A percentile compares a stretch with the other conserved stretches of the same genome.
phyloP scores from a whole-genome alignment of 1,140 invertebrate genomes.

The Pseudomyrmex gracilis region DNA sequence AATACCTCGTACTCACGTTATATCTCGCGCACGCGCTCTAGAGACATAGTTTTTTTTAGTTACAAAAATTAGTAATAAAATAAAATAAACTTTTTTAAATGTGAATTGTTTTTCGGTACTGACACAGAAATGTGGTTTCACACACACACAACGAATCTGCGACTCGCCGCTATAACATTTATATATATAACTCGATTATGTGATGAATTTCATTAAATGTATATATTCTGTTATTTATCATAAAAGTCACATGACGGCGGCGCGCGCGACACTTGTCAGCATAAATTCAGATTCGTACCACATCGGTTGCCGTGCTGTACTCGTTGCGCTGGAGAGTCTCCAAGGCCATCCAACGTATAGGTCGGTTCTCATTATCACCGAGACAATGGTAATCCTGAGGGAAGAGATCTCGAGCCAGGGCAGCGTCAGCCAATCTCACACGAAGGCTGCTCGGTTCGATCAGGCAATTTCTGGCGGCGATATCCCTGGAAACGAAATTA shows the following conservation, averaged over 20 bases:
- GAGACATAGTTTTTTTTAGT: no score
- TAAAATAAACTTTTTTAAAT: no score
- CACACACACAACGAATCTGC: no score
- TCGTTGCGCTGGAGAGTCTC: slow-evolving; percentile 93
- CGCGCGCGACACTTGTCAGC: neutral
- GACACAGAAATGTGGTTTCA: no score
- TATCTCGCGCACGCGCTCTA: no score
- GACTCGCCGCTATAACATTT: no score
- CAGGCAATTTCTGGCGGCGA: slow-evolving; percentile 96
- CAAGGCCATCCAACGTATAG: slow-evolving; percentile 98
- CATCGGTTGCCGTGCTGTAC: slow-evolving; percentile 93
- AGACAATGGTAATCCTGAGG: slow-evolving; percentile 98
- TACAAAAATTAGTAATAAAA: no score
- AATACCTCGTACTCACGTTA: no score
- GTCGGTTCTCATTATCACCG: slow-evolving; percentile 97
- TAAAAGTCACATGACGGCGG: neutral
- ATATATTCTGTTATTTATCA: neutral
- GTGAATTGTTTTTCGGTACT: no score
- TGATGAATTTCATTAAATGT: no score
- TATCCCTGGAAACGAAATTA: slow-evolving; percentile 87
- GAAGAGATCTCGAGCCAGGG: slow-evolving; percentile 95
- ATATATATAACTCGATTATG: no score
- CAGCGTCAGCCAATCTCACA: slow-evolving; percentile 95
- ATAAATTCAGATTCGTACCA: slow-evolving; percentile 87
- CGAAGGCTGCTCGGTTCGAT: slow-evolving; percentile 89